A percentile compares a stretch with the other conserved stretches of the same genome.
These are phyloP conservation scores for Daboia siamensis DNA, from an alignment of 2,113 vertebrate species.

Conservation along the genomic window DNA sequence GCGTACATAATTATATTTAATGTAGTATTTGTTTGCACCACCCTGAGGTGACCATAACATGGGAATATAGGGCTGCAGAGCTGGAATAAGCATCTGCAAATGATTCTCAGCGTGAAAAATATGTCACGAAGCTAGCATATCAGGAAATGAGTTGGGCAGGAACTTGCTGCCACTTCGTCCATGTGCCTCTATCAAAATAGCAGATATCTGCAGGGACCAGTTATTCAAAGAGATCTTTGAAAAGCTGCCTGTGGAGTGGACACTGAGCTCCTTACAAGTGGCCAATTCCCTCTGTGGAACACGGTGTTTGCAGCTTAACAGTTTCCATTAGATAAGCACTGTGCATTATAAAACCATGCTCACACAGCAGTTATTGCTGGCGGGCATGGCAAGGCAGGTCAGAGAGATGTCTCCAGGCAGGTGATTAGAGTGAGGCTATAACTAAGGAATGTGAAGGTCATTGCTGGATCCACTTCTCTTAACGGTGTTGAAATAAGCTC, in stretches of 20 bases:
- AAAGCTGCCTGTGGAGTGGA: not conserved
- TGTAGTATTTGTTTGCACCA: not conserved
- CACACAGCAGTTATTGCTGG: conserved; percentile 35
- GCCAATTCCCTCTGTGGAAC: not conserved
- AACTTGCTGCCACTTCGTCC: not conserved
- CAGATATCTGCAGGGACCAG: not conserved
- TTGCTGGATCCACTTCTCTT: conserved; percentile 24
- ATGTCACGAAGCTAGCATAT: not conserved
- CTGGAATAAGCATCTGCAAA: not conserved
- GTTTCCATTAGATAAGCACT: conserved; percentile 29
- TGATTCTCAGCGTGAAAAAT: not conserved
- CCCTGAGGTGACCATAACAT: not conserved
- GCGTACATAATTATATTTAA: not conserved
- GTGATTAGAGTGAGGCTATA: conserved; percentile 24
- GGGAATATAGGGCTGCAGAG: not conserved
- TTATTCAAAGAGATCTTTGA: not conserved
- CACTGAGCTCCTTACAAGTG: not conserved
- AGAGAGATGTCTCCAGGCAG: conserved; percentile 49
- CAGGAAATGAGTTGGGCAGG: not conserved
- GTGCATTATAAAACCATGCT: conserved; percentile 25
- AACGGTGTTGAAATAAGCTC: conserved; percentile 36
- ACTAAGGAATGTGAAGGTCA: conserved; percentile 17
- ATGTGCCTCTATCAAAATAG: not conserved
- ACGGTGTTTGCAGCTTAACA: conserved; percentile 45
- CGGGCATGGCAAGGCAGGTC: conserved; percentile 35